These are phyloP conservation scores for Phalanger gymnotis DNA, from an alignment of 2,797 vertebrate genomes.

Conservation along the genomic window DNA sequence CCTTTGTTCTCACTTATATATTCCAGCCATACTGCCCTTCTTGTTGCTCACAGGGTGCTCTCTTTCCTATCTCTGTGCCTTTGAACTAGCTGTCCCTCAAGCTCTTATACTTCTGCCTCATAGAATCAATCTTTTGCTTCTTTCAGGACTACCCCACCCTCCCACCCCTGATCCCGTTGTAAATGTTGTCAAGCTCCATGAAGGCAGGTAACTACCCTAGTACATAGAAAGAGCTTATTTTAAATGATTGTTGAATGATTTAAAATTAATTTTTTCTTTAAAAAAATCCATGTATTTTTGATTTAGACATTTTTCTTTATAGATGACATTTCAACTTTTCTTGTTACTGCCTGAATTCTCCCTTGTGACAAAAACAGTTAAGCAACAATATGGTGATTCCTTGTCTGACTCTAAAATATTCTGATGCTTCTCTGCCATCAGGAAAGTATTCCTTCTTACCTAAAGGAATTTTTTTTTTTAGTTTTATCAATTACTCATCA, in stretches of 20 bases:
- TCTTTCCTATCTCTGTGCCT: not conserved
- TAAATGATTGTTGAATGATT: not conserved
- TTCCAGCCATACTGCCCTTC: not conserved
- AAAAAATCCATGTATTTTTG: not conserved
- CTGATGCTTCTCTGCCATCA: not conserved
- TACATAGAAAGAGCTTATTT: not conserved
- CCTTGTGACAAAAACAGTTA: not conserved
- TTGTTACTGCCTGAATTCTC: not conserved
- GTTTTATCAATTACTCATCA: not conserved
- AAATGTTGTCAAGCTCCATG: not conserved
- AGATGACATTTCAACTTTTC: not conserved
- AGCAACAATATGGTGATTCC: not conserved
- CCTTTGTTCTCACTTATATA: not conserved
- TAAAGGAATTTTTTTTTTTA: not conserved
- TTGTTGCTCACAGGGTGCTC: not conserved
- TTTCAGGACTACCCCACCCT: not conserved
- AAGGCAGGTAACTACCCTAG: not conserved
- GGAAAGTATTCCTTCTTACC: not conserved
- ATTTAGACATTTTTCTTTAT: not conserved
- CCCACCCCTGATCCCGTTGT: not conserved
- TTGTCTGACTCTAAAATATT: not conserved
- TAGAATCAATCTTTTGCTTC: not conserved
- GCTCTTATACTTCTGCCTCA: not conserved
- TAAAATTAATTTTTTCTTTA: not conserved
- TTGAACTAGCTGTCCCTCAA: not conserved